Percentiles rank a stretch among this genome's conserved stretches.
Evolutionary conservation across 2,797 vertebrate species (phyloP).

Genomic region (Manis javanica): DNA sequence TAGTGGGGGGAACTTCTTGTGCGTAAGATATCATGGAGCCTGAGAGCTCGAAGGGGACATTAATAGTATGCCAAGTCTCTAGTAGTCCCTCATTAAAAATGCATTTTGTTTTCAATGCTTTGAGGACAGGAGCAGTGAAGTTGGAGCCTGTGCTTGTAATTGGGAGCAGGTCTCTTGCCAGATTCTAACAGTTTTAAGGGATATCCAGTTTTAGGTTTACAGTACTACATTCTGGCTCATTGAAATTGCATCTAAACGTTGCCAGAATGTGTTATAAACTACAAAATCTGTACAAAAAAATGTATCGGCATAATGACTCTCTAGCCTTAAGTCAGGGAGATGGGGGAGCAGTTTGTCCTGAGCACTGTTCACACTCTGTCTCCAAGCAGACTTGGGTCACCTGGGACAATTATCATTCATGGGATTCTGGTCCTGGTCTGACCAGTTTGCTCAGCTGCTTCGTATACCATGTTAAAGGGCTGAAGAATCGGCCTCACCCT

Average conservation of each 20-base stretch:
- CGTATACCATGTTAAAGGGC: neutral
- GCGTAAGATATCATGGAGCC: neutral
- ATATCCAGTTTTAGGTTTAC: slow-evolving; percentile 77
- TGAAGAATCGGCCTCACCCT: neutral
- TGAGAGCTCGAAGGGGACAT: neutral
- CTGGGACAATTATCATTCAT: slow-evolving; percentile 1
- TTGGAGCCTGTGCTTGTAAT: slow-evolving; percentile 60
- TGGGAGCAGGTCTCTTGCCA: slow-evolving; percentile 71
- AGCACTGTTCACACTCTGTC: neutral
- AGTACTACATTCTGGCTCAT: slow-evolving; percentile 75
- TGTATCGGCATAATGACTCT: slow-evolving; percentile 63
- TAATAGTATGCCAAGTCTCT: slow-evolving; percentile 30
- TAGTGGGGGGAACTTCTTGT: neutral
- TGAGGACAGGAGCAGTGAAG: slow-evolving; percentile 29
- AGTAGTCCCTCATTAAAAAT: slow-evolving; percentile 69
- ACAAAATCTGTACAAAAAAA: slow-evolving; percentile 74
- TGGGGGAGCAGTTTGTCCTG: neutral
- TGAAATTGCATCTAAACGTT: slow-evolving; percentile 57
- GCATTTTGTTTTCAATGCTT: slow-evolving; percentile 69
- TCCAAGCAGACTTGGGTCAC: neutral
- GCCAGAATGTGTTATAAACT: slow-evolving; percentile 77
- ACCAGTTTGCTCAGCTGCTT: slow-evolving; percentile 52
- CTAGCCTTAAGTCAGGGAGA: slow-evolving; percentile 22
- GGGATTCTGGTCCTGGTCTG: slow-evolving; percentile 17
- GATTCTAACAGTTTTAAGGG: slow-evolving; percentile 70